Evolutionary conservation across 1,140 invertebrate species (phyloP).

Genomic region (Drosophila serrata): DNA sequence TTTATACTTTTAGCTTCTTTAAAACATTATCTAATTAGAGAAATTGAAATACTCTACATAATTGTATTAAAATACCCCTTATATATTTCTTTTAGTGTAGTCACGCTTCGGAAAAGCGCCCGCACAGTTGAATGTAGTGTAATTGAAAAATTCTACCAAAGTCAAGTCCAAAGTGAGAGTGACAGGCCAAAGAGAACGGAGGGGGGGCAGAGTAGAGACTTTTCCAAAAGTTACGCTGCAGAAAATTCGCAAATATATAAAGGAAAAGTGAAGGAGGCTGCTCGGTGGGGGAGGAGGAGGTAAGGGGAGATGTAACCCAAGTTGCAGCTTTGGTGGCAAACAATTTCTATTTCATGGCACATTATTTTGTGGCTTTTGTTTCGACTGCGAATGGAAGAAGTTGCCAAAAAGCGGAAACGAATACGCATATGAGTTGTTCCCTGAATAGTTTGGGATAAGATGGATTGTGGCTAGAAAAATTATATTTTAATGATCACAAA

Average conservation of each 20-base stretch:
- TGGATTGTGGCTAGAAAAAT: neutral
- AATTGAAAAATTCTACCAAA: conserved; percentile 83
- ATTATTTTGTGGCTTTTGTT: conserved; percentile 84
- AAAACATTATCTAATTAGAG: neutral
- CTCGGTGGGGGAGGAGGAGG: neutral
- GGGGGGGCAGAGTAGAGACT: conserved; percentile 24
- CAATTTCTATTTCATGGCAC: conserved; percentile 83
- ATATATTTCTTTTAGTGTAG: conserved; percentile 3
- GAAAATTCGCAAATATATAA: conserved; percentile 71
- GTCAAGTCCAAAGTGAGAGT: conserved; percentile 83
- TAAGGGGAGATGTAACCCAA: conserved; percentile 29
- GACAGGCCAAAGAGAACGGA: conserved; percentile 66
- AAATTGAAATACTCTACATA: neutral
- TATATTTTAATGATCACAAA: neutral
- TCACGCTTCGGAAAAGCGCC: conserved; percentile 29
- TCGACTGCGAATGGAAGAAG: conserved; percentile 57
- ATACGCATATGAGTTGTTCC: conserved; percentile 42
- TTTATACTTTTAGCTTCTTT: neutral
- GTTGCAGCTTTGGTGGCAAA: conserved; percentile 51
- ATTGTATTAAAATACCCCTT: neutral
- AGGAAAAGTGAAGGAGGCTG: conserved; percentile 9
- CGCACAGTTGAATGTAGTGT: conserved; percentile 64
- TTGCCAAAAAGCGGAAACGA: conserved; percentile 53
- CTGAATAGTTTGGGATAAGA: neutral
- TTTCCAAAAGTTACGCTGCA: conserved; percentile 78